Base-by-base conservation (phyloP, 1,140 invertebrate genomes). In the Pseudomyrmex gracilis region DNA sequence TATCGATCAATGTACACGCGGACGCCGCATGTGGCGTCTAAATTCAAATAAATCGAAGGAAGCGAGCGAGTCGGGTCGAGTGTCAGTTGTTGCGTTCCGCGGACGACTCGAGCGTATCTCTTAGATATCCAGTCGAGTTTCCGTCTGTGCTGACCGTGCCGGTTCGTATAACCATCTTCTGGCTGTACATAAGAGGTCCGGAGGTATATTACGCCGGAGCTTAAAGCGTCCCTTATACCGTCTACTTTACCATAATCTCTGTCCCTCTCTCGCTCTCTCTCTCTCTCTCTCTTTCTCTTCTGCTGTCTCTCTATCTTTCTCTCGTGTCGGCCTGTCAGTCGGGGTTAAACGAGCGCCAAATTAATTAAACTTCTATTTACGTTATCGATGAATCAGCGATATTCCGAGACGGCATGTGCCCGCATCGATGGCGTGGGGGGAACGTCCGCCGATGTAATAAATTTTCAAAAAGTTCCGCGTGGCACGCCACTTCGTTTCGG, bases 341-440 rank as follows among this genome's bases (percentile, higher is more conserved):
- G 90, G 90, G 90, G 91, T 93, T 93, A 93, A 92, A 92, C 91
- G 90, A 93, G 90, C 93, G 91, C 90, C 86, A 91, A 93, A 93
- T 93, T 93, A 93, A 94, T 93, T 93, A 94, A 94, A 94, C 93
- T 93, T 93, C 90, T 93, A 93, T 92, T 93, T 91, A 93, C 88
- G 92, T 93, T 93, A 93, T 91, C 92, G 93, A 93, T 93, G 92
- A 94, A 93, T 94, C 92, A 93, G 92, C 92, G 91, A 91, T 93
- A 92, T 92, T 84, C 87, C 73, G 58, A 67, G 85, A 20, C 34
- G 64, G 74, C 76, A 70, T 83, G 60, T 53, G 10, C 60, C 74
- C 60, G 66, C 77, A 70, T 84, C 66, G 76, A 85, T 83, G 88
- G 61, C 15, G 86, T 84, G 71, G 47, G 80, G 0, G 34, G n/a